Evolutionary conservation across 2,888 invertebrate genomes (phyloP).

Genomic region (Cantharis flavilabris): DNA sequence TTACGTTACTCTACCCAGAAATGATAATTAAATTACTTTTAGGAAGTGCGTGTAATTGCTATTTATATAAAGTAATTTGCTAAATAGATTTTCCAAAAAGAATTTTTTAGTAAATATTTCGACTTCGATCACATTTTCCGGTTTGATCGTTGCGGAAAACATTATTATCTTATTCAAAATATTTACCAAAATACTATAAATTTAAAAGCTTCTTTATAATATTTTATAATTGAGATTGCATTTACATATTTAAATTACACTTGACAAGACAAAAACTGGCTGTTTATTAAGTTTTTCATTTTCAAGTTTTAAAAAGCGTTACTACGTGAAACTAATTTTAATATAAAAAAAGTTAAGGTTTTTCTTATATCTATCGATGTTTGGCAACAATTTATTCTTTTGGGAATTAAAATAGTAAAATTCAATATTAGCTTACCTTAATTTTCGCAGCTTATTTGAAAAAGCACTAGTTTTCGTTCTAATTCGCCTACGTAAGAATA

Average conservation of each 20-base stretch:
- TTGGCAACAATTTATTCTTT: not conserved
- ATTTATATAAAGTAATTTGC: not conserved
- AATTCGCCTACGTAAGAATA: conserved; percentile 18
- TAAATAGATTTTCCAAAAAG: not conserved
- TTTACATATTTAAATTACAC: not conserved
- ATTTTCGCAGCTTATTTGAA: not conserved
- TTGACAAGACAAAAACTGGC: not conserved
- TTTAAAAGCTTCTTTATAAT: not conserved
- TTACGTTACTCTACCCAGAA: not conserved
- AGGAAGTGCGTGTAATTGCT: not conserved
- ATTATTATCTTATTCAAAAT: too few species aligned
- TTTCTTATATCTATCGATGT: not conserved
- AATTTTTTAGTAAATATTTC: not conserved
- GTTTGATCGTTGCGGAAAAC: not conserved
- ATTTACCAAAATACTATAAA: too few species aligned
- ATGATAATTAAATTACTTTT: not conserved
- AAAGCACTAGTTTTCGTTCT: conserved; percentile 13
- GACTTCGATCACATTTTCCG: not conserved
- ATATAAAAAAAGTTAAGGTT: not conserved
- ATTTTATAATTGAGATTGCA: not conserved
- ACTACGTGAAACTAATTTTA: not conserved
- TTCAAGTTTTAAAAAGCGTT: not conserved
- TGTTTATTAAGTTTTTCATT: not conserved
- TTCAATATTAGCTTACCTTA: not conserved
- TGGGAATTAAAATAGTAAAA: not conserved